phyloP scores from a whole-genome alignment of 2,797 vertebrate species.

The Siniperca scherzeri region DNA sequence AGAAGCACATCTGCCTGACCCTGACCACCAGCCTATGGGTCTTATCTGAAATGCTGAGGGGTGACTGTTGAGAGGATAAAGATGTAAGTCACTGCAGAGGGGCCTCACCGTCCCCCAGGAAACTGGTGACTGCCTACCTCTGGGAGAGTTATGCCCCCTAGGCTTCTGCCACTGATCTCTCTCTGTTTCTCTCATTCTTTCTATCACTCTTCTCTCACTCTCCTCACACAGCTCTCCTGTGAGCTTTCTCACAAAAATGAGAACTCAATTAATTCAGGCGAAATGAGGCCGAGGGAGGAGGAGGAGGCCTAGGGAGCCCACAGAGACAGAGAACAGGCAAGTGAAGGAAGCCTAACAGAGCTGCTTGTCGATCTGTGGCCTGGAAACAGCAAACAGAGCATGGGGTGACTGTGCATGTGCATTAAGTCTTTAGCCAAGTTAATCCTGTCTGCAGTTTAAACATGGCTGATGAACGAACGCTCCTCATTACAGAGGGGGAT shows the following conservation, averaged over 20 bases:
- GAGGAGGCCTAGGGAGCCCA: conserved; percentile 52
- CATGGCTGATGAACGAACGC: conserved; percentile 69
- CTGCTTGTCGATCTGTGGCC: conserved; percentile 72
- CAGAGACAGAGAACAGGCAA: conserved; percentile 56
- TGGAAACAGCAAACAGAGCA: conserved; percentile 81
- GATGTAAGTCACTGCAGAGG: conserved; percentile 77
- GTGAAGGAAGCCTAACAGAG: conserved; percentile 64
- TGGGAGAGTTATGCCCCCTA: conserved; percentile 69
- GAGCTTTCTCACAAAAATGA: conserved; percentile 83
- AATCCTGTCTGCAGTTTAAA: conserved; percentile 80
- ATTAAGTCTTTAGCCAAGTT: conserved; percentile 78
- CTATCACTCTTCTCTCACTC: conserved; percentile 57
- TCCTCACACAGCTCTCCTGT: conserved; percentile 73
- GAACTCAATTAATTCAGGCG: conserved; percentile 87
- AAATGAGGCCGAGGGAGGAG: conserved; percentile 82
- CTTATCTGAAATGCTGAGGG: conserved; percentile 65
- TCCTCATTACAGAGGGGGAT: conserved; percentile 61
- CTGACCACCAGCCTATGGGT: conserved; percentile 65
- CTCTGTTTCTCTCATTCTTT: conserved; percentile 67
- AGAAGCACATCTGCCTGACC: conserved; percentile 74
- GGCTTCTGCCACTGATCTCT: conserved; percentile 73
- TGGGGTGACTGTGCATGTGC: conserved; percentile 71
- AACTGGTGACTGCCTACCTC: conserved; percentile 69
- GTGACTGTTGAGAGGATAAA: conserved; percentile 80
- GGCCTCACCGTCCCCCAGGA: conserved; percentile 72